Conservation (phyloP, 2,113 vertebrate species). For the Sisor rabdophorus region DNA sequence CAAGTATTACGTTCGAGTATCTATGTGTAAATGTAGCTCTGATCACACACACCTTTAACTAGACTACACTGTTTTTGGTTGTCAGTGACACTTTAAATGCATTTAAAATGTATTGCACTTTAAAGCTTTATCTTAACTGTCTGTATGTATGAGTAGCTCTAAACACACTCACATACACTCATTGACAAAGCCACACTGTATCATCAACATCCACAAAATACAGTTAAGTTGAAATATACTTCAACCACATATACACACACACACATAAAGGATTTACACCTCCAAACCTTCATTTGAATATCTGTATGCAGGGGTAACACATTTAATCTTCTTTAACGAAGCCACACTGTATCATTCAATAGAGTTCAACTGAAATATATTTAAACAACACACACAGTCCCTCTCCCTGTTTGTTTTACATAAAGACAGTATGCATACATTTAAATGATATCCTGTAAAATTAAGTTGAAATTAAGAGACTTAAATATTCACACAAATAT, state of each 20-base stretch:
- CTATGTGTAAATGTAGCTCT: no score
- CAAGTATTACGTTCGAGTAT: no score
- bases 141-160: neutral
- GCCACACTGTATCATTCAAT: neutral
- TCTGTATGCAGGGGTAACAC: neutral
- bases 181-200: slow-evolving; percentile 3
- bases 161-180: neutral
- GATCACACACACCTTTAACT: no score
- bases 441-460: neutral
- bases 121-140: neutral
- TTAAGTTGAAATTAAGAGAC: no score
- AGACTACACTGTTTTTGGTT: no score
- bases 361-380: neutral
- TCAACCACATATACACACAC: slow-evolving; percentile 12
- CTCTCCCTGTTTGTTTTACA: neutral
- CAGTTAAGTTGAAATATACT: no score
- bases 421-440: neutral
- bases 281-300: neutral
- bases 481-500: slow-evolving; percentile 15
- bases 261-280: neutral
- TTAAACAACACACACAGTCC: slow-evolving; percentile 6
- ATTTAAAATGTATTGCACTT: neutral
- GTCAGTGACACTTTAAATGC: no score
- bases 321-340: slow-evolving; percentile 6
- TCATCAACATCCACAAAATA: neutral